phyloP scores from a whole-genome alignment of 2,888 invertebrate species.

The Aphodius sticticus region DNA sequence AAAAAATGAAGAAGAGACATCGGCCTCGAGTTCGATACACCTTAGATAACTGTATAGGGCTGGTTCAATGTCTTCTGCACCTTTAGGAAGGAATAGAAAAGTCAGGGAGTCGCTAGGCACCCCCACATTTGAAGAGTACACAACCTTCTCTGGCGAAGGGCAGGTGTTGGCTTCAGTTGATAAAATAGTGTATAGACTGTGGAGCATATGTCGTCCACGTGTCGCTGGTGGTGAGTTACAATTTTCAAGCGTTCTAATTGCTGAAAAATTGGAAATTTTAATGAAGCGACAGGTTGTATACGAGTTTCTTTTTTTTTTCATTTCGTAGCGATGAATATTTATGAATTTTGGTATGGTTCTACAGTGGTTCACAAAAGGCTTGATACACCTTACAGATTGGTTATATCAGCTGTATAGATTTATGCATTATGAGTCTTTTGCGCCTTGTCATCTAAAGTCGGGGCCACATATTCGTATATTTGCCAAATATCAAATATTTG shows the following conservation, averaged over 20 bases:
- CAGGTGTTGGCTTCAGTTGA: conserved; percentile 8
- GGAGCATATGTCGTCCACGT: conserved; percentile 9
- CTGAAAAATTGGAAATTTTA: conserved; percentile 23
- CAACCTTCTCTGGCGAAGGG: neutral
- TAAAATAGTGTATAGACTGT: conserved; percentile 5
- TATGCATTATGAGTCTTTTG: no score
- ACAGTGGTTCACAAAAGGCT: neutral
- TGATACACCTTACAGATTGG: no score
- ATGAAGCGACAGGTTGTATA: conserved; percentile 15
- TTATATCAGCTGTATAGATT: no score
- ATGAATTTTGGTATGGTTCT: neutral
- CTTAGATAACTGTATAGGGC: conserved; percentile 37
- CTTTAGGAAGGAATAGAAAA: neutral
- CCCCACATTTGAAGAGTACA: conserved; percentile 12
- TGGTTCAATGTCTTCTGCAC: conserved; percentile 36
- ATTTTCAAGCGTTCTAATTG: conserved; percentile 23
- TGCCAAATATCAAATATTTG: no score
- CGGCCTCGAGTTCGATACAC: conserved; percentile 34
- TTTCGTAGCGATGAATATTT: neutral
- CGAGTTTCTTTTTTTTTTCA: neutral
- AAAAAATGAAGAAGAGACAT: conserved; percentile 7
- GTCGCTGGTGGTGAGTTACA: neutral
- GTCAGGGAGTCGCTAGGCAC: neutral
- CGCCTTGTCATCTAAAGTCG: no score
- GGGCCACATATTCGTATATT: no score